These are phyloP conservation scores for Lithosia quadra DNA, from an alignment of 2,888 invertebrate genomes.

Conservation along the genomic window DNA sequence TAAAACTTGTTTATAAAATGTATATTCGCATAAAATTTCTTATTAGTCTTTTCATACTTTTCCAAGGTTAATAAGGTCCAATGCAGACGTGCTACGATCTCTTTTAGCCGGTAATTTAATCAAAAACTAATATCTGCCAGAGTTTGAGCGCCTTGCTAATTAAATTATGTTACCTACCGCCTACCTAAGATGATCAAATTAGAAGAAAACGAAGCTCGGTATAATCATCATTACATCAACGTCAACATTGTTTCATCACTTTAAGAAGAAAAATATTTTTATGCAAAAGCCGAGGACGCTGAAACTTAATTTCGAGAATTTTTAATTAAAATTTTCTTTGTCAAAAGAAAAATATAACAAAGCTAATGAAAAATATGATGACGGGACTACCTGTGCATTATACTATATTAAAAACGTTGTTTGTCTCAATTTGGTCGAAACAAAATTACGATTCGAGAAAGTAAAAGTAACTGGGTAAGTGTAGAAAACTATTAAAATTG, in stretches of 20 bases:
- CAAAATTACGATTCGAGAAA: too few relatives aligned
- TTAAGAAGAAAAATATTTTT: constrained; percentile 11
- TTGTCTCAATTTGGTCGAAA: too few relatives aligned
- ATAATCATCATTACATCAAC: constrained; percentile 19
- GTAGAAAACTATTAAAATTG: too few relatives aligned
- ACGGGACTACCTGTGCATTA: neutral
- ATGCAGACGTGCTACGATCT: neutral
- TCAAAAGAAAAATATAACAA: constrained; percentile 19
- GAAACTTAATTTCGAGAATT: constrained; percentile 26
- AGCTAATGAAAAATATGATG: constrained; percentile 25
- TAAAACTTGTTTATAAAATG: neutral
- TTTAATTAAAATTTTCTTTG: constrained; percentile 32
- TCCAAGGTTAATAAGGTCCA: neutral
- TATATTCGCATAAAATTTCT: neutral
- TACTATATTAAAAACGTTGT: neutral
- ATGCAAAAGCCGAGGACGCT: constrained; percentile 17
- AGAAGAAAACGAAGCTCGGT: constrained; percentile 18
- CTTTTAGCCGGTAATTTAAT: constrained; percentile 11
- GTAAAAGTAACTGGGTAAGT: too few relatives aligned
- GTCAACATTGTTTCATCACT: neutral
- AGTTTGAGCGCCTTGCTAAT: constrained; percentile 28
- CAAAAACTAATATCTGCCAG: constrained; percentile 29
- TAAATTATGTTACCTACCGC: constrained; percentile 14
- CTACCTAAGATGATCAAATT: constrained; percentile 10
- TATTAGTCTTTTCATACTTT: neutral